Base-by-base conservation (phyloP, 2,797 vertebrate species). In the Tenualosa thibaudeaui region DNA sequence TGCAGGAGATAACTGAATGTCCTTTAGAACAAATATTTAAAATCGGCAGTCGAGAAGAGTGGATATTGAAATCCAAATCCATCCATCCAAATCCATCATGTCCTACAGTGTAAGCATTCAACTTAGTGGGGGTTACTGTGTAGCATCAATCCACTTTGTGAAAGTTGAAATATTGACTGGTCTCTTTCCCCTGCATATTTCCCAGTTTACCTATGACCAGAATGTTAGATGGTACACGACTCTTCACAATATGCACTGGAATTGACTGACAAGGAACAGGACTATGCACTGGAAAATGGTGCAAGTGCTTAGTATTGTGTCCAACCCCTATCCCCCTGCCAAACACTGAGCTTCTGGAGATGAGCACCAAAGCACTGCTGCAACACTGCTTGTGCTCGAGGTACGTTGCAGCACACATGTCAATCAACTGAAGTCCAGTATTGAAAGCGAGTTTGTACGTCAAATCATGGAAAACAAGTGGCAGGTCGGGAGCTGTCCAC, bases 351-450 rank as follows among this genome's bases (percentile, higher is more conserved):
- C 7, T 19, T 78, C 40, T 46, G 40, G 19, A n/a, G 15, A 46
- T 22, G 6, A 78, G 37, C 9, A 46, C 46, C 6, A 46, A 46
- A 7, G 31, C 46, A 8, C 46, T 53, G 13, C 75, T 85, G 26
- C 58, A n/a, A n/a, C 71, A 68, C 19, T 78, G 17, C 19, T 46
- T 78, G 71, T 46, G 7, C 19, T 46, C 8, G 0, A 46, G 40
- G 40, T 17, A 19, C 22, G 71, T 46, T 78, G 71, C 46, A 81
- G 0, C 13, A 40, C 15, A 62, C 81, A 88, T 65, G 90, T 93
- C 92, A 93, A 92, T 94, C 93, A 93, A 91, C 93, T 89, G 89
- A 85, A 93, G 92, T 91, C 81, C 92, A 92, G 88, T 83, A 92
- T 92, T 92, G 92, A 93, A 89, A 85, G 90, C 90, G 92, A 92